Evolutionary conservation across 2,113 vertebrate species (phyloP).

Genomic region (Cyrtonyx montezumae): DNA sequence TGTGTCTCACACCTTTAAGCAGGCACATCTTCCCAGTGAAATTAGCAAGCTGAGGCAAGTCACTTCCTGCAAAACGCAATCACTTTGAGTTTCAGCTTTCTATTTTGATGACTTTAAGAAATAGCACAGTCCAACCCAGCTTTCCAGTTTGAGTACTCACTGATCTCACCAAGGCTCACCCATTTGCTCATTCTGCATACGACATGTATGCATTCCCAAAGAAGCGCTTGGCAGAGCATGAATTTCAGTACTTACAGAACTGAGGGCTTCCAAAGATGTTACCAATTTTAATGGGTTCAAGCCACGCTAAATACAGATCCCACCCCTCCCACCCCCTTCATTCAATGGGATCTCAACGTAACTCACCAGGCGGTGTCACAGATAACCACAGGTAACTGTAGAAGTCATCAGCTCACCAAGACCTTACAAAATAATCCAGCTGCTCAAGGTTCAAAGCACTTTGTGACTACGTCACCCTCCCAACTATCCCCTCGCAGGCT

Average conservation of each 20-base stretch:
- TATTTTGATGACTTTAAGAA: slow-evolving; percentile 45
- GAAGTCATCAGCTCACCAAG: background rate
- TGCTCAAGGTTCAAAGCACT: background rate
- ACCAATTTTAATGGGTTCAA: background rate
- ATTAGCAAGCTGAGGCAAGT: slow-evolving; percentile 8
- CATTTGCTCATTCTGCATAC: background rate
- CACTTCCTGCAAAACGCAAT: background rate
- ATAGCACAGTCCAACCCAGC: slow-evolving; percentile 10
- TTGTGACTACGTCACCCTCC: background rate
- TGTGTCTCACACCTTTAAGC: background rate
- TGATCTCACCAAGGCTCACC: background rate
- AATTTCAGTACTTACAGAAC: background rate
- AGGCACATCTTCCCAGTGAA: background rate
- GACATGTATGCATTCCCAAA: background rate
- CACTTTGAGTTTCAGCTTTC: slow-evolving; percentile 52
- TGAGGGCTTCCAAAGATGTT: background rate
- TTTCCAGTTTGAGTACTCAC: slow-evolving; percentile 17
- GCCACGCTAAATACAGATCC: background rate
- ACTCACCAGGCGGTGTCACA: background rate
- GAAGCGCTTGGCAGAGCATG: background rate
- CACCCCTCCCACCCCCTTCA: background rate
- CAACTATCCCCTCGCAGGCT: background rate
- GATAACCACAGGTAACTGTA: background rate
- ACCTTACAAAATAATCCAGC: background rate
- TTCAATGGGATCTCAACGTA: background rate